Evolutionary conservation across 2,113 vertebrate genomes (phyloP).

Genomic region (Xyliphius kryptos): DNA sequence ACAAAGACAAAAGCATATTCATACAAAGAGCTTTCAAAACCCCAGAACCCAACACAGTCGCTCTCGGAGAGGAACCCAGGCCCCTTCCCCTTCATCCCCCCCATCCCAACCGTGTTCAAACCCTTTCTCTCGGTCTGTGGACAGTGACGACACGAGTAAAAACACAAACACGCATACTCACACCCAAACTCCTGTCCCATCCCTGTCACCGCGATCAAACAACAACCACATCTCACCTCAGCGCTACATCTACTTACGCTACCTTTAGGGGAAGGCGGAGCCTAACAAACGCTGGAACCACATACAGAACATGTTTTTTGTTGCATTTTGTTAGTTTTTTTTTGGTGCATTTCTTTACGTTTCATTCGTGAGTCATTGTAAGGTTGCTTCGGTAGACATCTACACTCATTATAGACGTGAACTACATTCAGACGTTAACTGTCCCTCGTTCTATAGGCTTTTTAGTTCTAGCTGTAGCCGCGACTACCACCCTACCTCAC

Average conservation of each 20-base stretch:
- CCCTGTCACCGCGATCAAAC: background rate
- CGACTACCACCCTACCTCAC: background rate
- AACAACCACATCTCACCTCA: background rate
- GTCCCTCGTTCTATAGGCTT: background rate
- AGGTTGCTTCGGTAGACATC: background rate
- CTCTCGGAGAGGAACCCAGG: slow-evolving; percentile 5
- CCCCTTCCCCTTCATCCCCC: background rate
- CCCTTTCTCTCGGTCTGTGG: slow-evolving; percentile 56
- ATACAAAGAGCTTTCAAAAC: slow-evolving; percentile 42
- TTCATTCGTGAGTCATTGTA: slow-evolving; percentile 32
- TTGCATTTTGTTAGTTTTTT: slow-evolving; percentile 27
- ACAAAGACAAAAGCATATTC: slow-evolving; percentile 45
- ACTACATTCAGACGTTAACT: slow-evolving; percentile 15
- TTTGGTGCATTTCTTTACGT: slow-evolving; percentile 32
- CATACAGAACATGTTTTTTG: slow-evolving; percentile 40
- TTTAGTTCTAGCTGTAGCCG: background rate
- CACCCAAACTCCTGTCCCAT: slow-evolving; percentile 14
- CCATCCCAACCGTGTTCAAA: background rate
- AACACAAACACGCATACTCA: slow-evolving; percentile 31
- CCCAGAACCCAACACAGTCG: slow-evolving; percentile 33
- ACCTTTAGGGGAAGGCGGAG: background rate
- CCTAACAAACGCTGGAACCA: slow-evolving; percentile 42
- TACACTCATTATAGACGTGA: slow-evolving; percentile 15
- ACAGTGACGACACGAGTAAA: slow-evolving; percentile 54
- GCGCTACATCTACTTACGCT: background rate